A percentile compares a stretch with the other conserved stretches of the same genome.
phyloP scores from a whole-genome alignment of 2,797 vertebrate genomes.

The Sebastes oblongus region DNA sequence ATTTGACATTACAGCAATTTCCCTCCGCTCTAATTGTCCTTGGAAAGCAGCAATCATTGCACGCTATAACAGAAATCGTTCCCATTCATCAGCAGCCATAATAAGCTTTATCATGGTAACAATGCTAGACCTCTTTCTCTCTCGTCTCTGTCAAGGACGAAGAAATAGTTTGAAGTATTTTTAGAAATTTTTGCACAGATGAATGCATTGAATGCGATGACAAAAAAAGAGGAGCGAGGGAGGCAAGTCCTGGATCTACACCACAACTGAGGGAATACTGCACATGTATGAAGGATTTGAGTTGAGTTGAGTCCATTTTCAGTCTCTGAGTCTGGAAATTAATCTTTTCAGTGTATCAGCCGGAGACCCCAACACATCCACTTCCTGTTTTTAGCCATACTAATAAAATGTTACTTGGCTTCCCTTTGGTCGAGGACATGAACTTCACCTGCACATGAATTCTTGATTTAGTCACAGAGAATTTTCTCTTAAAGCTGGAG shows the following conservation, averaged over 20 bases:
- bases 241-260: neutral
- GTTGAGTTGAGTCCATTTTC: neutral
- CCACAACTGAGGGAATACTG: neutral
- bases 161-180: slow-evolving; percentile 25
- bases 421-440: neutral
- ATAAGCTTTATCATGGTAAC: slow-evolving; percentile 52
- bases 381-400: neutral
- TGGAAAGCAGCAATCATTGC: slow-evolving; percentile 47
- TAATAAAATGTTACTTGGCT: neutral
- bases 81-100: slow-evolving; percentile 57
- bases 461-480: neutral
- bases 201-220: slow-evolving; percentile 5
- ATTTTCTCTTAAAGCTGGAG: neutral
- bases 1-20: slow-evolving; percentile 50
- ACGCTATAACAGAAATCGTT: slow-evolving; percentile 29
- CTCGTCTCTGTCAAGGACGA: slow-evolving; percentile 50
- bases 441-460: neutral
- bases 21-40: slow-evolving; percentile 66
- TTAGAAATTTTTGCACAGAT: slow-evolving; percentile 23
- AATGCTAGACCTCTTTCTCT: slow-evolving; percentile 24
- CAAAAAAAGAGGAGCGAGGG: neutral
- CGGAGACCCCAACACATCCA: neutral
- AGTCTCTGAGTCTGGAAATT: neutral
- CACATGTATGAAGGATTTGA: neutral
- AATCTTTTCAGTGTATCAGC: neutral